A percentile compares a stretch with the other conserved stretches of the same genome.
These are phyloP conservation scores for Tragelaphus strepsiceros DNA, from an alignment of 2,113 vertebrate genomes.

Conservation along the genomic window DNA sequence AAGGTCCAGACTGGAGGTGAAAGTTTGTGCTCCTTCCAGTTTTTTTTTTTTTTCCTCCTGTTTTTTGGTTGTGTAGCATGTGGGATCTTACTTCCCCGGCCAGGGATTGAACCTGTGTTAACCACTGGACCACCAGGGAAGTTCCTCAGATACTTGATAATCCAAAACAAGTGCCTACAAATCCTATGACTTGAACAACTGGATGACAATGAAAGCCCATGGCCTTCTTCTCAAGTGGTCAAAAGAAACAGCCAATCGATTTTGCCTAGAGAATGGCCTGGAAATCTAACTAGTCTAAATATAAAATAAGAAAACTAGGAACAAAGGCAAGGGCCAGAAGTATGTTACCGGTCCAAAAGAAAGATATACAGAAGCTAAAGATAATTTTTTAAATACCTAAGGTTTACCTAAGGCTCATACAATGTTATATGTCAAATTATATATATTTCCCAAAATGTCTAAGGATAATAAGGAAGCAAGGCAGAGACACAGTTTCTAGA, in stretches of 20 bases:
- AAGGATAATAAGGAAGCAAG: neutral
- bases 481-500: neutral
- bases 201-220: neutral
- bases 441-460: neutral
- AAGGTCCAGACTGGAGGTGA: neutral
- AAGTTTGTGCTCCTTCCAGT: neutral
- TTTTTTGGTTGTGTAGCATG: neutral
- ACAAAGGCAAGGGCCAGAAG: neutral
- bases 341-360: neutral
- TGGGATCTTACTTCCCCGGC: neutral
- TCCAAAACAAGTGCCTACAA: neutral
- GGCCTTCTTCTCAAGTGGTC: neutral
- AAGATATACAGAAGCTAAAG: conserved; percentile 16
- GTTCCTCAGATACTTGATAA: neutral
- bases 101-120: neutral
- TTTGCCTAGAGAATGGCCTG: neutral
- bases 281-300: neutral
- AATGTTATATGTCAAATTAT: neutral
- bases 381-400: neutral
- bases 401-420: neutral
- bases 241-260: neutral
- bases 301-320: conserved; percentile 25
- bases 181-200: neutral
- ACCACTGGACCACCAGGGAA: neutral
- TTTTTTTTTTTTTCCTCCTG: neutral